Percentiles rank a stretch among this genome's conserved stretches.
Evolutionary conservation across 2,113 vertebrate genomes (phyloP).

Genomic region (Ptychochromis oligacanthus): DNA sequence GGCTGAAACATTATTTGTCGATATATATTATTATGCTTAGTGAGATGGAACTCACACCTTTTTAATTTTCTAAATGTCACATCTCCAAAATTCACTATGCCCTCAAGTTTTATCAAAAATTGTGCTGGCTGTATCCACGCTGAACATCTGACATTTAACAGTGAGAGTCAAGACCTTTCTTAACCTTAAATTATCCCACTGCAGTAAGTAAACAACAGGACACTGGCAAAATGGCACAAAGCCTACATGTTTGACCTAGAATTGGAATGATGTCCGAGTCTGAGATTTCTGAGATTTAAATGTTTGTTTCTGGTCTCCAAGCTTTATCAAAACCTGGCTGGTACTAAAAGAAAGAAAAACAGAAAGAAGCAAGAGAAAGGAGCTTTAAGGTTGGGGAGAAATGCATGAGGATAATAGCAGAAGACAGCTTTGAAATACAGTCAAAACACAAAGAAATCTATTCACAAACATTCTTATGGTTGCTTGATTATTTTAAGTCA

Average conservation of each 20-base stretch:
- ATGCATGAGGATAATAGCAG: background rate
- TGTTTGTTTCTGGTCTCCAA: background rate
- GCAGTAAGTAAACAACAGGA: constrained; percentile 9
- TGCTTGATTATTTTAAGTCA: constrained; percentile 40
- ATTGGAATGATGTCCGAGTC: background rate
- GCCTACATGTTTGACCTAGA: background rate
- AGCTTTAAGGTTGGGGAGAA: background rate
- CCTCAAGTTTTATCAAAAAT: background rate
- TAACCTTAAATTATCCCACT: background rate
- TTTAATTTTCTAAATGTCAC: constrained; percentile 16
- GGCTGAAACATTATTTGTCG: background rate
- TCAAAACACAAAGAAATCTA: constrained; percentile 20
- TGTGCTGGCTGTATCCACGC: background rate
- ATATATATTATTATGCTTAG: background rate
- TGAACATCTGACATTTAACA: constrained; percentile 35
- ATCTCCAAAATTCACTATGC: background rate
- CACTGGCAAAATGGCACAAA: background rate
- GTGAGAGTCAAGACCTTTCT: constrained; percentile 19
- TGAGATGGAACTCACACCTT: background rate
- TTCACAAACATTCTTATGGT: constrained; percentile 21
- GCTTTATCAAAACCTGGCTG: background rate
- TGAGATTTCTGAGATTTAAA: background rate
- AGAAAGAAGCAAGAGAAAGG: background rate
- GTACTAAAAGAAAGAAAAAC: background rate
- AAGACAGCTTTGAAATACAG: background rate